A percentile compares a stretch with the other conserved stretches of the same genome.
Evolutionary conservation across 1,140 invertebrate species (phyloP).

Genomic region (Condylostylus longicornis): DNA sequence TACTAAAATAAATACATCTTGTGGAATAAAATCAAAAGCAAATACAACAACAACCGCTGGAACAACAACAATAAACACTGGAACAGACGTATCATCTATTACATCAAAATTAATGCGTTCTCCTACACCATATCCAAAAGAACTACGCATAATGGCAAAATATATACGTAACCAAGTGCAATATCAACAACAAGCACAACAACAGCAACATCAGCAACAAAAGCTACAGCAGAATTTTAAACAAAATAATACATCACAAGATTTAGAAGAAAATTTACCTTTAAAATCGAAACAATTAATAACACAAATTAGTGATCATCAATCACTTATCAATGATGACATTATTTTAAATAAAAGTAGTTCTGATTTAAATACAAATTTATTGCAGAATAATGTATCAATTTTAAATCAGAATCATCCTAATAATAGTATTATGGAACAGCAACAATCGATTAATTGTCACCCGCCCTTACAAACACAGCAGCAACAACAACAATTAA

Average conservation of each 20-base stretch:
- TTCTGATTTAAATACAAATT: too few species aligned
- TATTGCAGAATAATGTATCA: too few species aligned
- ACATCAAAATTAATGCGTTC: slow-evolving; percentile 51
- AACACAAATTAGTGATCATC: too few species aligned
- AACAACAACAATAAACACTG: slow-evolving; percentile 6
- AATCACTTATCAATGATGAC: too few species aligned
- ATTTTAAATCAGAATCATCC: too few species aligned
- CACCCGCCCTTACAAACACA: slow-evolving; percentile 15
- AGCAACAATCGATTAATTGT: slow-evolving; percentile 10
- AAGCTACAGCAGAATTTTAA: not conserved
- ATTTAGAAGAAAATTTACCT: too few species aligned
- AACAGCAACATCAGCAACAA: not conserved
- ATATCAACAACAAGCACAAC: slow-evolving; percentile 8
- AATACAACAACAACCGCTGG: slow-evolving; percentile 6
- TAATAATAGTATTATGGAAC: too few species aligned
- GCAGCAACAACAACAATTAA: slow-evolving; percentile 9
- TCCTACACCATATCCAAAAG: slow-evolving; percentile 87
- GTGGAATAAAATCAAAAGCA: slow-evolving; percentile 9
- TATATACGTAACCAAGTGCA: slow-evolving; percentile 35
- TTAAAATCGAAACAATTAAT: too few species aligned
- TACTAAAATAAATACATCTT: too few species aligned
- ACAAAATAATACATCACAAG: too few species aligned
- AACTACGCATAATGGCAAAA: slow-evolving; percentile 68
- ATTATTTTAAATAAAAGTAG: too few species aligned
- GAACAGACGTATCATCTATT: slow-evolving; percentile 34